Percentiles rank a stretch among this genome's conserved stretches.
These are phyloP conservation scores for Drosophila fuyamai DNA, from an alignment of 1,140 invertebrate species.

Conservation along the genomic window DNA sequence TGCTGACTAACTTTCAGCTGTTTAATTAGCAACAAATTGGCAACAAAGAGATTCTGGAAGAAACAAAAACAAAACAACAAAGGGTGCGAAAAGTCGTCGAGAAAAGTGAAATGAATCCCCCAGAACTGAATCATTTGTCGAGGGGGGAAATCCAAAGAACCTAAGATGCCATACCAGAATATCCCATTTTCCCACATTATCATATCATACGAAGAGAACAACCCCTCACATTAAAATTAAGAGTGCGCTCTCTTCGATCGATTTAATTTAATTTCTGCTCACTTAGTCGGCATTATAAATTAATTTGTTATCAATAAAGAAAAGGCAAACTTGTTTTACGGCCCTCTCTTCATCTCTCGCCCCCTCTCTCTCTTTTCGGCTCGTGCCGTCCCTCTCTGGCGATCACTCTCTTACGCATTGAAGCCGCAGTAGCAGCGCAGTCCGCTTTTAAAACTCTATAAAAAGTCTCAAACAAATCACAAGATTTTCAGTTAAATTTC, in stretches of 20 bases:
- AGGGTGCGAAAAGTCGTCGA: slow-evolving; percentile 10
- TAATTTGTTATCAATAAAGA: slow-evolving; percentile 74
- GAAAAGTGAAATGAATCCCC: slow-evolving; percentile 18
- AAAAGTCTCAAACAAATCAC: slow-evolving; percentile 82
- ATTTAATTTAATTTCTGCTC: slow-evolving; percentile 2
- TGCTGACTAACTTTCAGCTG: slow-evolving; percentile 34
- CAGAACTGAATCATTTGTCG: slow-evolving; percentile 44
- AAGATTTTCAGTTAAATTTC: slow-evolving; percentile 84
- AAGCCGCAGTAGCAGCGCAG: slow-evolving; percentile 48
- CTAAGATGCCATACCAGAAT: neutral
- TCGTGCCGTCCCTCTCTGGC: slow-evolving; percentile 20
- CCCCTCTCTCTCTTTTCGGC: slow-evolving; percentile 20
- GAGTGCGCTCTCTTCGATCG: slow-evolving; percentile 1
- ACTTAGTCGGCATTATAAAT: slow-evolving; percentile 67
- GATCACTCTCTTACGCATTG: slow-evolving; percentile 44
- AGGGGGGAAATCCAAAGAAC: slow-evolving; percentile 36
- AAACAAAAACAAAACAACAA: neutral
- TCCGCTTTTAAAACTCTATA: slow-evolving; percentile 67
- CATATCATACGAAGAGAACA: neutral
- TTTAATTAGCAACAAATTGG: slow-evolving; percentile 18
- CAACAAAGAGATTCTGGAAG: slow-evolving; percentile 1
- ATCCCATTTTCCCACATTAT: slow-evolving; percentile 1
- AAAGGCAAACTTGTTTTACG: slow-evolving; percentile 41
- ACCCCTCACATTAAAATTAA: slow-evolving; percentile 3
- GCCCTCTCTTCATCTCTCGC: slow-evolving; percentile 16